phyloP scores from a whole-genome alignment of 2,888 invertebrate genomes.

The Synergus gifuensis region DNA sequence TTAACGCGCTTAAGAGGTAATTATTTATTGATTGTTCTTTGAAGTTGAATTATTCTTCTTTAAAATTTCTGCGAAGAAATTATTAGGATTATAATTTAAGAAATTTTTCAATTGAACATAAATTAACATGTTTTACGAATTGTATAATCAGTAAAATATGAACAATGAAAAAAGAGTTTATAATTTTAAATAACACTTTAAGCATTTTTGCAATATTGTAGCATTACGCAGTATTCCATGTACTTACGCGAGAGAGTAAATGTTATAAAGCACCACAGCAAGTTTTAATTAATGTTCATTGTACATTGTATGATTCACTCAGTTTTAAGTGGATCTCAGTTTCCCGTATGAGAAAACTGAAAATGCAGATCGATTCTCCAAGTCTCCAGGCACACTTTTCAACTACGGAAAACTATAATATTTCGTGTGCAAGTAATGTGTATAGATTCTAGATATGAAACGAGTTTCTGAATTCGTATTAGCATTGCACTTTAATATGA shows the following conservation, averaged over 20 bases:
- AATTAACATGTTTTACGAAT: background rate
- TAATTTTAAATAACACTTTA: background rate
- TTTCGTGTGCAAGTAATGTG: background rate
- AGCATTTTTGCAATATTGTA: background rate
- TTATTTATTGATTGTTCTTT: background rate
- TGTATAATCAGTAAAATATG: background rate
- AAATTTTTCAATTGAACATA: too few relatives aligned
- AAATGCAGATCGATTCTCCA: slow-evolving; percentile 12
- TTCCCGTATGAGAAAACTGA: slow-evolving; percentile 7
- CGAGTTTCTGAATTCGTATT: slow-evolving; percentile 40
- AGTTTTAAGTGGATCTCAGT: slow-evolving; percentile 27
- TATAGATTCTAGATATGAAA: slow-evolving; percentile 31
- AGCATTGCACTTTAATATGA: slow-evolving; percentile 39
- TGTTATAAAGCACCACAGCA: slow-evolving; percentile 22
- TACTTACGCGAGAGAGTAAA: slow-evolving; percentile 2
- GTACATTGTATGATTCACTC: slow-evolving; percentile 33
- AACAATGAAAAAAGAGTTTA: background rate
- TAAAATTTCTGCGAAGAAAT: background rate
- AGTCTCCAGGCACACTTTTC: slow-evolving; percentile 13
- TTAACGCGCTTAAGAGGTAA: background rate
- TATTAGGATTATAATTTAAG: too few relatives aligned
- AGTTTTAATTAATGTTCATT: slow-evolving; percentile 38
- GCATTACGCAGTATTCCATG: background rate
- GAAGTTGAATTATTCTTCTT: background rate
- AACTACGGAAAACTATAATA: slow-evolving; percentile 5